Evolutionary conservation across 2,888 invertebrate genomes (phyloP), one percentile per base, ranked within the genome.

Genomic region (Furcula furcula): DNA sequence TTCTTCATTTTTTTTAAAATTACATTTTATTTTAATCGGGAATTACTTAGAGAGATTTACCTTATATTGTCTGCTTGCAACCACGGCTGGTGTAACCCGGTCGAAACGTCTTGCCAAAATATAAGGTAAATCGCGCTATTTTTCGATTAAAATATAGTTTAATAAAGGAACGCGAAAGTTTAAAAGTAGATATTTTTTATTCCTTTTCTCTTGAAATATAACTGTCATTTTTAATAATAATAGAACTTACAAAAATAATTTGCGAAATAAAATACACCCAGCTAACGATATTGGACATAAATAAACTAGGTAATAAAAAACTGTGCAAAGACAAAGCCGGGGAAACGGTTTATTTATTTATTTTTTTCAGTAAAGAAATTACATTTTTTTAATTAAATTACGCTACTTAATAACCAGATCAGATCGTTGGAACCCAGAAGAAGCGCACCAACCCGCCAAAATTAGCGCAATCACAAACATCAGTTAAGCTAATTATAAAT

Each of bases 401-500:
- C 38, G 36, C 7, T 26, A 14, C 4, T 14, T 12, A 5, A 26
- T 26, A 14, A 46, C 53, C 61, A 59, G 26, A 26, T 80, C 79
- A 80, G 78, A 82, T 78, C 77, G 69, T 63, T 71, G 65, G 66
- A 70, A 66, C 60, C 61, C 53, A 63, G 47, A 30, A 48, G 46
- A 38, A 34, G 38, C 48, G 37, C 62, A 69, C 72, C 77, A 69
- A 71, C 72, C 47, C 47, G 60, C 76, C 79, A 61, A 70, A 57
- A 40, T 21, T 10, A 26, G 12, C n/a, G n/a, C n/a, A n/a, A n/a
- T n/a, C n/a, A n/a, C n/a, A n/a, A n/a, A n/a, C n/a, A n/a, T n/a
- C n/a, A n/a, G n/a, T n/a, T n/a, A n/a, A n/a, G n/a, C n/a, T n/a
- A n/a, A n/a, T n/a, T n/a, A n/a, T n/a, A n/a, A n/a, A n/a, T n/a